These are phyloP conservation scores for Drosophila sordidula DNA, from an alignment of 2,888 invertebrate genomes.

Conservation along the genomic window DNA sequence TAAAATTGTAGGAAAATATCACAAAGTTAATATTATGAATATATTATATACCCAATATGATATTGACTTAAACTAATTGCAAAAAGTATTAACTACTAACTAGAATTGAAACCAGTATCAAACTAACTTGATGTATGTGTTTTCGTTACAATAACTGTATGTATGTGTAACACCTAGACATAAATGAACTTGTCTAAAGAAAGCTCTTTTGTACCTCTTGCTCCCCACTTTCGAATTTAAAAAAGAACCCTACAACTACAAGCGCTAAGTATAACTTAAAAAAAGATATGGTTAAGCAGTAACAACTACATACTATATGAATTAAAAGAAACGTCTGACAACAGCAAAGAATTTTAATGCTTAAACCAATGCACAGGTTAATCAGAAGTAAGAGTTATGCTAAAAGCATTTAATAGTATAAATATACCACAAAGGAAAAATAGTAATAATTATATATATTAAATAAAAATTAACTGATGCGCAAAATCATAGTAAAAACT, in stretches of 20 bases:
- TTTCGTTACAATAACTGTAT: constrained; percentile 3
- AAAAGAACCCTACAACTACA: constrained; percentile 45
- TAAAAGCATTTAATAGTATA: constrained; percentile 71
- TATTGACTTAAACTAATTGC: constrained; percentile 19
- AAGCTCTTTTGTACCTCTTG: constrained; percentile 77
- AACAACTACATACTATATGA: constrained; percentile 21
- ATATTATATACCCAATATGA: constrained; percentile 11
- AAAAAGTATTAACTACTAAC: constrained; percentile 13
- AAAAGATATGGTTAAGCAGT: constrained; percentile 21
- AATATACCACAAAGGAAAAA: constrained; percentile 31
- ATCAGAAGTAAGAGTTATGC: constrained; percentile 61
- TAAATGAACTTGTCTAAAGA: constrained; percentile 24
- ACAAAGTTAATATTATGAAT: constrained; percentile 19
- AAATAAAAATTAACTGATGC: constrained; percentile 25
- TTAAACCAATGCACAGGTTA: constrained; percentile 43
- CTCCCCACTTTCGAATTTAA: constrained; percentile 78
- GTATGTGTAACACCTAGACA: constrained; percentile 19
- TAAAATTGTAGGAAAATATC: constrained; percentile 20
- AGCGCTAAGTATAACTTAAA: constrained; percentile 65
- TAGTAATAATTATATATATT: constrained; percentile 6
- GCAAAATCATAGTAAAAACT: constrained; percentile 5
- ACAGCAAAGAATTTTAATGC: constrained; percentile 38
- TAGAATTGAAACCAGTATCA: constrained; percentile 3
- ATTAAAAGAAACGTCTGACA: constrained; percentile 37
- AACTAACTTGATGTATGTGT: constrained; percentile 11